Percentiles rank a stretch among this genome's conserved stretches.
Conservation (phyloP, 2,888 invertebrate species). For the Lomographa bimaculata region DNA sequence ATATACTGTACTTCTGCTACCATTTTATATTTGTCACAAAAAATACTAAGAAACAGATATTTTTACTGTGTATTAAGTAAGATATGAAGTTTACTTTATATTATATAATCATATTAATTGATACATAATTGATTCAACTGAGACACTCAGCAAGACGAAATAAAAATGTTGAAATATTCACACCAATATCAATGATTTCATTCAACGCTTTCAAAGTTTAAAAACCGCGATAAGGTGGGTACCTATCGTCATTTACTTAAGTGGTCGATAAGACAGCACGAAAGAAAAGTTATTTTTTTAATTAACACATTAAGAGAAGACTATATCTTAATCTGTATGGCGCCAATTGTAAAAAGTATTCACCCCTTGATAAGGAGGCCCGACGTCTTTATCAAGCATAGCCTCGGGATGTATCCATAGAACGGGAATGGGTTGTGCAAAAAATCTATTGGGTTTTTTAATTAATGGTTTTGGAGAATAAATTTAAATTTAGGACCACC, state of each 20-base stretch:
- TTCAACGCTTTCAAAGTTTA: constrained; percentile 70
- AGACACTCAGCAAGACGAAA: too few species aligned
- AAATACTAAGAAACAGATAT: too few species aligned
- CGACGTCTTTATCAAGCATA: constrained; percentile 67
- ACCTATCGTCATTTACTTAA: constrained; percentile 65
- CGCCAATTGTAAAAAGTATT: constrained; percentile 77
- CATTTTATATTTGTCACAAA: too few species aligned
- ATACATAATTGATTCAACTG: too few species aligned
- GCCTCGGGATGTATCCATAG: constrained; percentile 59
- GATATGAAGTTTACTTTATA: too few species aligned
- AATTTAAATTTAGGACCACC: constrained; percentile 60
- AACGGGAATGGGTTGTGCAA: constrained; percentile 59
- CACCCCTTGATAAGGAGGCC: constrained; percentile 67
- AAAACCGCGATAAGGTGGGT: constrained; percentile 66
- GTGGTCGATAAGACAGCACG: constrained; percentile 66
- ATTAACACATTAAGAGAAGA: constrained; percentile 78
- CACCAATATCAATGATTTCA: constrained; percentile 47
- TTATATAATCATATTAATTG: too few species aligned
- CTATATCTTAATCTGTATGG: constrained; percentile 79
- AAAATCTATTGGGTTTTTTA: constrained; percentile 62
- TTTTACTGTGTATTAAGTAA: too few species aligned
- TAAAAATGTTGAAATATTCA: constrained; percentile 36
- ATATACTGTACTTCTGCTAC: too few species aligned
- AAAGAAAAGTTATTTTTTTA: constrained; percentile 70
- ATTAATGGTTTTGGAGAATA: constrained; percentile 50